phyloP scores from a whole-genome alignment of 92 coral and sea anemone species.

The Siderastrea radians region DNA sequence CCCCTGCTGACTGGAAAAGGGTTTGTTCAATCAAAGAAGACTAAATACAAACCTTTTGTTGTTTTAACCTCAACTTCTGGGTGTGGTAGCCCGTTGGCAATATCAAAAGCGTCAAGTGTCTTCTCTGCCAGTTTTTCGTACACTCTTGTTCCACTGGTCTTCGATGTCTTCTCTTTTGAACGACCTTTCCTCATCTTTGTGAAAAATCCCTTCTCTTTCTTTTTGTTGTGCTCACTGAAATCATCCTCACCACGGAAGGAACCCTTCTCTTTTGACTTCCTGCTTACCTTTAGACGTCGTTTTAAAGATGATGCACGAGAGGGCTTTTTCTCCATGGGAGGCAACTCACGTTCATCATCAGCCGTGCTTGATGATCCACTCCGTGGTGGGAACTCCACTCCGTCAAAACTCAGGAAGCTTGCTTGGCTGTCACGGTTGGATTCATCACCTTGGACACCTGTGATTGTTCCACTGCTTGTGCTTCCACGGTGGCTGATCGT shows the following conservation, averaged over 20 bases:
- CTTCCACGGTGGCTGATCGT: slow-evolving; percentile 50
- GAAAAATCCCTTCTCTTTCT: slow-evolving; percentile 58
- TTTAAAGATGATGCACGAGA: slow-evolving; percentile 42
- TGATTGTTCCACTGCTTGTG: slow-evolving; percentile 79
- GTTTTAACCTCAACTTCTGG: slow-evolving; percentile 84
- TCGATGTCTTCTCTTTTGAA: slow-evolving; percentile 18
- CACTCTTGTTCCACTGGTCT: slow-evolving; percentile 70
- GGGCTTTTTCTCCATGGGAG: slow-evolving; percentile 5
- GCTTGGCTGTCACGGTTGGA: slow-evolving; percentile 77
- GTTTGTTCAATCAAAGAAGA: background rate
- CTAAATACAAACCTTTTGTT: slow-evolving; percentile 84
- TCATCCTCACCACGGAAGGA: slow-evolving; percentile 26
- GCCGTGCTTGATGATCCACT: slow-evolving; percentile 80
- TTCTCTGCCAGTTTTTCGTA: slow-evolving; percentile 68
- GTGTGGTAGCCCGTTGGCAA: slow-evolving; percentile 63
- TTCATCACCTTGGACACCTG: slow-evolving; percentile 32
- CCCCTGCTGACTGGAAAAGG: background rate
- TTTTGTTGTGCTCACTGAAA: slow-evolving; percentile 9
- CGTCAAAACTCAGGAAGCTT: slow-evolving; percentile 70
- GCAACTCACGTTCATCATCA: slow-evolving; percentile 70
- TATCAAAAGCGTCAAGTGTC: slow-evolving; percentile 61
- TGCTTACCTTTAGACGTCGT: slow-evolving; percentile 21
- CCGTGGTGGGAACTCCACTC: slow-evolving; percentile 38
- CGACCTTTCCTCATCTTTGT: slow-evolving; percentile 11
- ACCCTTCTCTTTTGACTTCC: slow-evolving; percentile 23